Conservation (phyloP, 2,888 invertebrate species). For the Morpho deidamia region DNA sequence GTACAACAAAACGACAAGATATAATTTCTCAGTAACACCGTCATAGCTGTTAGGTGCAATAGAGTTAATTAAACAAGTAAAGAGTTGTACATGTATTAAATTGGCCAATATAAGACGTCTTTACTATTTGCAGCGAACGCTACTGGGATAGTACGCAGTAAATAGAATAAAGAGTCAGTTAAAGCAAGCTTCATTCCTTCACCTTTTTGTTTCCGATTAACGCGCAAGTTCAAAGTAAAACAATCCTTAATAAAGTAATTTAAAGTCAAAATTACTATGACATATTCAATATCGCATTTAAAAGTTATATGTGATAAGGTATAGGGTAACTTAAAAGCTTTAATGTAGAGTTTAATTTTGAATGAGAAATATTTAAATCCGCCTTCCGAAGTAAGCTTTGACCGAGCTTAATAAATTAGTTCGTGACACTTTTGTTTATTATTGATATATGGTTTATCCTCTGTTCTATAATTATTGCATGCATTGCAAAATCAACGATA, state of each 20-base stretch:
- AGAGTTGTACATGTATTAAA: conserved; percentile 21
- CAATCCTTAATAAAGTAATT: conserved; percentile 13
- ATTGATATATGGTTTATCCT: conserved; percentile 13
- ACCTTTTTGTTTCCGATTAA: conserved; percentile 36
- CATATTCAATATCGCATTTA: conserved; percentile 1
- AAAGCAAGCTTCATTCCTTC: conserved; percentile 50
- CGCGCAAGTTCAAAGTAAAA: conserved; percentile 13
- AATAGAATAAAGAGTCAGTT: conserved; percentile 44
- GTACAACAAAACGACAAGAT: background rate
- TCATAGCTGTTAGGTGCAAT: conserved; percentile 15
- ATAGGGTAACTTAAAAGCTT: conserved; percentile 25
- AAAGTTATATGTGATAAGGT: conserved; percentile 19
- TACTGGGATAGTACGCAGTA: conserved; percentile 37
- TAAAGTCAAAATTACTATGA: conserved; percentile 22
- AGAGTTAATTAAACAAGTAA: conserved; percentile 20
- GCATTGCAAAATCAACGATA: background rate
- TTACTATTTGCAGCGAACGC: conserved; percentile 32
- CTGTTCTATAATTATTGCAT: conserved; percentile 5
- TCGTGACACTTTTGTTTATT: conserved; percentile 21
- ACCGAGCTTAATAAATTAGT: conserved; percentile 21
- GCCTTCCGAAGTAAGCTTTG: conserved; percentile 5
- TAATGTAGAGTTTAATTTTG: conserved; percentile 17
- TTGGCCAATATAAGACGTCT: conserved; percentile 32
- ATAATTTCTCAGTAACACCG: conserved; percentile 12
- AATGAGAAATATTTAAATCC: background rate